A percentile compares a stretch with the other conserved stretches of the same genome.
phyloP scores from a whole-genome alignment of 2,797 vertebrate genomes.

The Neosalanx taihuensis region DNA sequence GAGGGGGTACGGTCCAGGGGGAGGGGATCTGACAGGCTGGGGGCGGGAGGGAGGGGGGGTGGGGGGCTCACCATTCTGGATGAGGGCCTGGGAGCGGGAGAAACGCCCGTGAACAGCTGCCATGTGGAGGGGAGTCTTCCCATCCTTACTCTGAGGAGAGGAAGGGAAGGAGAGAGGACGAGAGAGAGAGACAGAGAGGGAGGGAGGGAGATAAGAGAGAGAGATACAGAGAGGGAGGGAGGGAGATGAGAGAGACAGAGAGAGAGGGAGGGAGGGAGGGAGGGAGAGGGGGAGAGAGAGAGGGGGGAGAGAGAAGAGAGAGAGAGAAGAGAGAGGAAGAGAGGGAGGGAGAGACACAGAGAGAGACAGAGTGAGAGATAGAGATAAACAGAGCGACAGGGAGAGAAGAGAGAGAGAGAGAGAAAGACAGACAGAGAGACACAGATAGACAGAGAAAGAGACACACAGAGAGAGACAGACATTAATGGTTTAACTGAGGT shows the following conservation, averaged over 20 bases:
- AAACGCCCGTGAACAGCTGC: slow-evolving; percentile 95
- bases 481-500: too few species aligned
- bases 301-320: neutral
- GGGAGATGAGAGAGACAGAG: neutral
- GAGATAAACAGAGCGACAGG: too few species aligned
- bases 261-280: neutral
- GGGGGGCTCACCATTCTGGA: slow-evolving; percentile 87
- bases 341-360: too few species aligned
- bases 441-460: too few species aligned
- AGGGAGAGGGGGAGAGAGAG: slow-evolving; percentile 4
- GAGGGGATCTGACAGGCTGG: neutral
- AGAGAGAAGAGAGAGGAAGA: too few species aligned
- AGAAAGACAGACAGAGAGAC: too few species aligned
- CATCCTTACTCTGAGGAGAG: slow-evolving; percentile 88
- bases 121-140: slow-evolving; percentile 96
- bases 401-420: too few species aligned
- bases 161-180: neutral
- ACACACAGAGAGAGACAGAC: too few species aligned
- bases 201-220: neutral
- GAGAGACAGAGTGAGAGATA: too few species aligned
- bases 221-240: neutral
- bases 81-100: slow-evolving; percentile 95
- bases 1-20: neutral
- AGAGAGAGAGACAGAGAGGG: slow-evolving; percentile 3
- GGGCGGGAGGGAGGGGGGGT: neutral